phyloP scores from a whole-genome alignment of 2,888 invertebrate species.

The Hypercompe scribonia region DNA sequence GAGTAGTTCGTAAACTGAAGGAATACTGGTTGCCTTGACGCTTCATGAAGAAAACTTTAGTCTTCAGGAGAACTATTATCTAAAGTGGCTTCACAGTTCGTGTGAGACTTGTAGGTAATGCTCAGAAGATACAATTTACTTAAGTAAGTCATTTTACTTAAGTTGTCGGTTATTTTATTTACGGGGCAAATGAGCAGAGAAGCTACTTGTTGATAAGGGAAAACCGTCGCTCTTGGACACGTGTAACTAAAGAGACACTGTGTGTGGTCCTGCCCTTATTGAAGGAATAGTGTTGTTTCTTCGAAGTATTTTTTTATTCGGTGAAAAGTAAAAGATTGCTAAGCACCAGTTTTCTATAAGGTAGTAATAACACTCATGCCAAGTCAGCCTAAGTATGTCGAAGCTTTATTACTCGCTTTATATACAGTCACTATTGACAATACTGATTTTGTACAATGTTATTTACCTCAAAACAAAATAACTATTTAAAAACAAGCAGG shows the following conservation, averaged over 20 bases:
- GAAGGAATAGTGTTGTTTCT: too few species aligned
- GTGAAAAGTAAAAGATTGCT: too few species aligned
- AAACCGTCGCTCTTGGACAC: too few species aligned
- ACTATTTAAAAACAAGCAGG: too few species aligned
- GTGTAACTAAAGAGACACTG: too few species aligned
- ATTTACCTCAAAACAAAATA: not conserved
- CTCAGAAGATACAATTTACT: not conserved
- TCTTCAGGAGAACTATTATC: constrained; percentile 13
- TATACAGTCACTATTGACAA: not conserved
- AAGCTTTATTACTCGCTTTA: not conserved
- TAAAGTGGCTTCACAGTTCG: not conserved
- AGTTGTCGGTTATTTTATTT: not conserved
- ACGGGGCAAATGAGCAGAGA: too few species aligned
- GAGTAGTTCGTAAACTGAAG: constrained; percentile 55
- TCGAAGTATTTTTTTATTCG: too few species aligned
- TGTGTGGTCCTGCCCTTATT: too few species aligned
- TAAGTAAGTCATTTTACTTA: not conserved
- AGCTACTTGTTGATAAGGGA: too few species aligned
- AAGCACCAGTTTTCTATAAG: too few species aligned
- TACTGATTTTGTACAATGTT: not conserved
- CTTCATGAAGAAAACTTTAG: constrained; percentile 24
- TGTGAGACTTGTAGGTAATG: not conserved
- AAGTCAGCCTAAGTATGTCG: too few species aligned
- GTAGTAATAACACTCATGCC: too few species aligned
- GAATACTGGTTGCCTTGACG: constrained; percentile 50